Conservation (phyloP, 2,797 vertebrate genomes). For the Chiroxiphia lanceolata region DNA sequence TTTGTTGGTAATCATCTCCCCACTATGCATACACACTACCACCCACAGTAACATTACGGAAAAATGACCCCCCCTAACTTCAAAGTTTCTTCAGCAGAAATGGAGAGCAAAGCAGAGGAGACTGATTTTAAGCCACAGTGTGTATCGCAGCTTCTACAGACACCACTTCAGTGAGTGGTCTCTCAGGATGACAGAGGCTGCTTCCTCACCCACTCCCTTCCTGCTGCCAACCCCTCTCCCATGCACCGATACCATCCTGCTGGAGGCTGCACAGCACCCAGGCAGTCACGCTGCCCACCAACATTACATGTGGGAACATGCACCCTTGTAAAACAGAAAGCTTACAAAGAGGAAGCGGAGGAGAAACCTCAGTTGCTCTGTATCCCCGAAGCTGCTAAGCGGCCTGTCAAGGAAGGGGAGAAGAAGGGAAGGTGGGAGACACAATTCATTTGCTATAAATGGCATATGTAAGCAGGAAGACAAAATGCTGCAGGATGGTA, state of each 20-base stretch:
- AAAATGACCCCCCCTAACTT: background rate
- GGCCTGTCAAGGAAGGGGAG: background rate
- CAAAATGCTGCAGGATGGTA: background rate
- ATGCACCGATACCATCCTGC: rapidly evolving
- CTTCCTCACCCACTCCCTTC: background rate
- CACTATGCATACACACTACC: background rate
- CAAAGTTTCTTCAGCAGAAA: background rate
- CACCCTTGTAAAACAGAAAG: background rate
- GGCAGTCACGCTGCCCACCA: background rate
- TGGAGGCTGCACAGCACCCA: background rate
- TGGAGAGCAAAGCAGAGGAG: background rate
- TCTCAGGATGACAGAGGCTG: background rate
- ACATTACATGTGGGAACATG: rapidly evolving
- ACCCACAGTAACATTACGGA: background rate
- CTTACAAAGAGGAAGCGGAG: background rate
- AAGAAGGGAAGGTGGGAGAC: background rate
- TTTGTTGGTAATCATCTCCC: too few relatives aligned
- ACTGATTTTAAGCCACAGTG: background rate
- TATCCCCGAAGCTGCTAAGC: background rate
- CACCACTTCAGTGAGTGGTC: background rate
- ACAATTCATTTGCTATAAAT: background rate
- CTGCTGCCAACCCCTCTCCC: background rate
- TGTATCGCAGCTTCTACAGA: background rate
- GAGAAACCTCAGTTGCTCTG: background rate
- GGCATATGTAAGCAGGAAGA: background rate